Evolutionary conservation across 2,113 vertebrate species (phyloP), one percentile per base, ranked within the genome.

Genomic region (Brevimyrus niger): DNA sequence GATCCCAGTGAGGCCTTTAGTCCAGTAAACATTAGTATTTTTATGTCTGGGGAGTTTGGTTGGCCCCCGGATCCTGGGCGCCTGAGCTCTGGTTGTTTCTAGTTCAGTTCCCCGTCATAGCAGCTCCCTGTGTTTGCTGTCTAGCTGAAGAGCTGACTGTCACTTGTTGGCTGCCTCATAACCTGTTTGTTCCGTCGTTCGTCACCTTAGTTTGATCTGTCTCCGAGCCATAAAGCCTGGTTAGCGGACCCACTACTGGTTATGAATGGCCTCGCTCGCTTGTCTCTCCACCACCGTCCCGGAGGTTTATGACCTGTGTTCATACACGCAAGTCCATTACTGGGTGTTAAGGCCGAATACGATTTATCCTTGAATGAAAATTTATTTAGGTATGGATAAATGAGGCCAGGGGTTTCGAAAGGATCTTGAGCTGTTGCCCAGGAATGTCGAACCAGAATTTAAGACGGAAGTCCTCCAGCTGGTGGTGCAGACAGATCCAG

Each of bases 71-170:
- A 9, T 73, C 27, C 65, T 86, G 90, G 92, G 91, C 90, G 89
- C 73, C 61, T 76, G 47, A 42, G 23, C 21, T 80, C 15, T 50
- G 65, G 23, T 21, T 48, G 53, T 21, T 51, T 47, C 2, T 46
- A 47, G 65, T 73, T 73, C n/a, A 73, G 65, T 69, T 69, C 27
- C 65, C 31, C 69, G 69, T 76, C 31, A 17, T 13, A 19, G 15
- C 76, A 82, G 21, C 23, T 53, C 85, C 47, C 38, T 89, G 87
- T 47, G 90, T 92, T 91, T 88, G 84, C 89, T 82, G 44, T 50
- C 27, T 87, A 83, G 92, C 88, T 61, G 76, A 89, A 3, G 61
- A 76, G 93, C 92, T 93, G 5, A 17, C 69, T 76, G 73, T 82
- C 88, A 89, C 88, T 82, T 89, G 88, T 82, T 82, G 48, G 47